Base-by-base conservation (phyloP, 2,888 invertebrate genomes). In the Drosophila nr. medialis region DNA sequence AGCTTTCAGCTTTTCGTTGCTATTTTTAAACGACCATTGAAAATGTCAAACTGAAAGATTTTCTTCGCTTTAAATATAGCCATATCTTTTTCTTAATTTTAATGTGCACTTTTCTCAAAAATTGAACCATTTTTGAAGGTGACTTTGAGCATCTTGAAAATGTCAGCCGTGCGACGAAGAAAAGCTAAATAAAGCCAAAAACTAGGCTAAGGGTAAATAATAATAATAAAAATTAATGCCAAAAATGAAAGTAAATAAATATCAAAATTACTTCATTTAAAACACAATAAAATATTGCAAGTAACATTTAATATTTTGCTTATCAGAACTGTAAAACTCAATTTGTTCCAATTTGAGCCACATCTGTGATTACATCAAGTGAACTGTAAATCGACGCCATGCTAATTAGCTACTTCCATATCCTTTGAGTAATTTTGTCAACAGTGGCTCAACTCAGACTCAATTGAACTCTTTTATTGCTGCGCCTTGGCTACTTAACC, bases 41-140 rank as follows among this genome's bases (percentile, higher is more conserved):
- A 63, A 63, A 75, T 66, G 62, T 62, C 69, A 65, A 64, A 55
- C 56, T 58, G 21, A 49, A 60, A 55, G 29, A 45, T 45, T 70
- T 50, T 50, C 56, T 56, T 29, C n/a, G 36, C 59, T 66, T 59
- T 75, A 55, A 42, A 55, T 59, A 65, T 61, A 40, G 49, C 32
- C 30, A 56, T 56, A 21, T 21, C 13, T 38, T 34, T 72, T 36
- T 55, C 63, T 40, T 32, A 30, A 65, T 61, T 48, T 51, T 27
- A 60, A 54, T 63, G 50, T 66, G 80, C 72, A 80, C 61, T 68
- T 65, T 32, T 56, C 77, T 73, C 64, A 66, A 71, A 75, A 71
- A 82, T 75, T 71, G 66, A 76, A 79, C 56, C 29, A 49, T 65
- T 65, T 64, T 51, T 84, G 86, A 84, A 84, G 88, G 84, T 84